Conservation (phyloP, 2,797 vertebrate species). For the Sebastes cheni region DNA sequence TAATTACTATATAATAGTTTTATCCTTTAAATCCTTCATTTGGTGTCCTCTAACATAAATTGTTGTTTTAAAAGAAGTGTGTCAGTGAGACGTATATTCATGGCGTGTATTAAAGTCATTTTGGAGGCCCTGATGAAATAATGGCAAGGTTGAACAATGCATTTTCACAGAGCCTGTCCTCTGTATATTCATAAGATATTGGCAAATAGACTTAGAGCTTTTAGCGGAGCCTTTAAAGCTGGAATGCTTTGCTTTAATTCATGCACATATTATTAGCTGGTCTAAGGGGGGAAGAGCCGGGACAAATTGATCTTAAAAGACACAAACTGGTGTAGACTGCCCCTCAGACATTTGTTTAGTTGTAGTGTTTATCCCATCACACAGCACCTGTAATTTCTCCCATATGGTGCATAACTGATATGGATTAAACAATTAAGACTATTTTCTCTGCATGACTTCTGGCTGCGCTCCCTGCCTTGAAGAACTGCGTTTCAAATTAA, state of each 20-base stretch:
- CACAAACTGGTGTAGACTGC: conserved; percentile 70
- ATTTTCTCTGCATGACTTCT: conserved; percentile 80
- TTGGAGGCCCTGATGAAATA: background rate
- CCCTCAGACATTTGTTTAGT: conserved; percentile 75
- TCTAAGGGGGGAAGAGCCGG: conserved; percentile 54
- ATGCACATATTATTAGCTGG: conserved; percentile 60
- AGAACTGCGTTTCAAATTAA: conserved; percentile 77
- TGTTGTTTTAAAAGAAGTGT: background rate
- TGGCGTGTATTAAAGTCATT: background rate
- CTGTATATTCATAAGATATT: conserved; percentile 2
- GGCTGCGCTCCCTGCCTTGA: conserved; percentile 67
- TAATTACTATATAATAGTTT: background rate
- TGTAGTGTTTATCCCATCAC: conserved; percentile 74
- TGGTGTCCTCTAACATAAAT: background rate
- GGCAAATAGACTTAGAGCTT: conserved; percentile 13
- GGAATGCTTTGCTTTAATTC: conserved; percentile 57
- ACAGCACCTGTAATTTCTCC: conserved; percentile 82
- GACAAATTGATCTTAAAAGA: conserved; percentile 78
- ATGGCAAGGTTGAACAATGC: background rate
- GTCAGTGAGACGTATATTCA: background rate
- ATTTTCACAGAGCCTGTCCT: background rate
- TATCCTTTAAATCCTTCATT: background rate
- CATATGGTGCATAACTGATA: conserved; percentile 82
- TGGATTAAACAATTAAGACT: conserved; percentile 83
- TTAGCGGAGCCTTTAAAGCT: conserved; percentile 42